Conservation (phyloP, 2,797 vertebrate genomes). For the Hipposideros larvatus region DNA sequence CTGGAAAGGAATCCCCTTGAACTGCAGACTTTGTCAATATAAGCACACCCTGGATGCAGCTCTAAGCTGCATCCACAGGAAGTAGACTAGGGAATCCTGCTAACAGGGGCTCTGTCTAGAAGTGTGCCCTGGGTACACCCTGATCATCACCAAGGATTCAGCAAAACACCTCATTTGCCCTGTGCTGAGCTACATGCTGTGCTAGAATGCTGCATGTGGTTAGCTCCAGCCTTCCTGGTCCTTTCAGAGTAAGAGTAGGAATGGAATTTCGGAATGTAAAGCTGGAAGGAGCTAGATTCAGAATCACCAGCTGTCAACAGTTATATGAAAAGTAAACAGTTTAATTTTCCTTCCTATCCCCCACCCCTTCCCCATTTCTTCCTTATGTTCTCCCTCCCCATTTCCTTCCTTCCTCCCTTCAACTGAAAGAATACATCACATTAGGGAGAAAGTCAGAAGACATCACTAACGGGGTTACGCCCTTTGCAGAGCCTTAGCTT, state of each 20-base stretch:
- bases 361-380: not conserved
- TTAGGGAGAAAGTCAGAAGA: not conserved
- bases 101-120: not conserved
- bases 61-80: not conserved
- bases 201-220: not conserved
- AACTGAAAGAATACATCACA: not conserved
- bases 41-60: not conserved
- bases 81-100: not conserved
- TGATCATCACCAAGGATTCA: not conserved
- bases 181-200: not conserved
- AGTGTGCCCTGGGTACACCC: not conserved
- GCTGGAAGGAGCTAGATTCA: not conserved
- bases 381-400: not conserved
- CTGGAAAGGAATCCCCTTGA: not conserved
- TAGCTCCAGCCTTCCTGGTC: not conserved
- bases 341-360: not conserved
- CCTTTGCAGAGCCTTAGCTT: not conserved
- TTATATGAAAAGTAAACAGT: not conserved
- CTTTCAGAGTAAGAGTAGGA: not conserved
- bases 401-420: not conserved
- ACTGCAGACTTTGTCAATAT: not conserved
- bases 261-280: not conserved
- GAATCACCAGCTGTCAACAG: not conserved
- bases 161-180: not conserved
- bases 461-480: not conserved